Evolutionary conservation across 2,888 invertebrate genomes (phyloP), one percentile per base, ranked within the genome.

Genomic region (Clostera curtula): DNA sequence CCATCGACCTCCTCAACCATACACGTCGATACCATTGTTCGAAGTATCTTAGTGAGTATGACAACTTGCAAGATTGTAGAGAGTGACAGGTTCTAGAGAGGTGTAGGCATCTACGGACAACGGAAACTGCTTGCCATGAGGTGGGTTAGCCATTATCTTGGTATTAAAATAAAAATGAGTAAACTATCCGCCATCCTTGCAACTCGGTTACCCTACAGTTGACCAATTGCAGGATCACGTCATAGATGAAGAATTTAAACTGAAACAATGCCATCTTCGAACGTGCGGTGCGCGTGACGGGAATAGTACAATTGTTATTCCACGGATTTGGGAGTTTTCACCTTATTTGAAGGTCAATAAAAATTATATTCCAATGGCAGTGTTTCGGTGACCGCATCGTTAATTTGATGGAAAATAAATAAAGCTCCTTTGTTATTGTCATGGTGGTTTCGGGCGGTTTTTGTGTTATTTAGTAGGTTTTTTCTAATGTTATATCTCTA

Each of bases 181-280:
- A 10, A 6, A 10, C 5, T 9, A 11, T 6, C 7, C 2, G 27
- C 21, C 15, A 31, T 27, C 22, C 22, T 13, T 22, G 13, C n/a
- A 5, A 9, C 3, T 22, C 8, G 40, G 43, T 46, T 29, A 38
- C 40, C 29, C 42, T 40, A 44, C 32, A 38, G 38, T 53, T 68
- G 66, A 41, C 47, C 49, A 49, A 49, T 43, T 66, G 68, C 66
- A 66, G 43, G 55, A 58, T 65, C 65, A 57, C 77, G 75, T 75
- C 76, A 77, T 66, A 73, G 64, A 63, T 57, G 48, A 62, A 57
- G 76, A 74, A 76, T 76, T 72, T 73, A 58, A 72, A 68, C 66
- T 68, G 67, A 73, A 73, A 77, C 77, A 77, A 79, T 79, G 68
- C 65, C 64, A 69, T 69, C 64, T 73, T 65, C 40, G 48, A 60